Evolutionary conservation across 2,113 vertebrate genomes (phyloP).

Genomic region (Microtus oregoni): DNA sequence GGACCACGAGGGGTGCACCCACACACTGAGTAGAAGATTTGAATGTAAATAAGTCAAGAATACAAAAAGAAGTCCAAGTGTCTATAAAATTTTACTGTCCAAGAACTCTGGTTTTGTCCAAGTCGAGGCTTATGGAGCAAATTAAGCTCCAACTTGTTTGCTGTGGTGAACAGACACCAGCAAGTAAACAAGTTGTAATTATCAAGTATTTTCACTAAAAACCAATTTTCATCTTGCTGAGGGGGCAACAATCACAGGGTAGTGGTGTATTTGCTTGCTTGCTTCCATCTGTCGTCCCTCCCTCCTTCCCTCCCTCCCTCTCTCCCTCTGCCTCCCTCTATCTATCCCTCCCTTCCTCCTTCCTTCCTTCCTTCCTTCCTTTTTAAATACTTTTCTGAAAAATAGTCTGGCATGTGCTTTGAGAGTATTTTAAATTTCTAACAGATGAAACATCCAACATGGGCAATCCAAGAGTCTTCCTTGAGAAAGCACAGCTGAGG

Average conservation of each 20-base stretch:
- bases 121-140: slow-evolving; percentile 52
- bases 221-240: slow-evolving; percentile 49
- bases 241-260: not conserved
- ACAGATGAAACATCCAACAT: not conserved
- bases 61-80: not conserved
- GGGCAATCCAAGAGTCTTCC: not conserved
- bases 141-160: slow-evolving; percentile 65
- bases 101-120: not conserved
- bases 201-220: slow-evolving; percentile 57
- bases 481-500: not conserved
- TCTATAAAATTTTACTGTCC: slow-evolving; percentile 62
- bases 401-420: not conserved
- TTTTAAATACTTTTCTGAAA: slow-evolving; percentile 16
- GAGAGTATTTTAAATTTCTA: not conserved
- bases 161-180: slow-evolving; percentile 55
- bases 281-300: not conserved
- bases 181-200: slow-evolving; percentile 43
- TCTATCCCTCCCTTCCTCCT: too few relatives aligned
- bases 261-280: not conserved
- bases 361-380: not conserved
- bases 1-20: too few relatives aligned
- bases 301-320: not conserved
- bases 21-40: slow-evolving; percentile 72
- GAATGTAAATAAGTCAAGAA: slow-evolving; percentile 74
- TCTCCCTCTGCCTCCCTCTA: too few relatives aligned